Conservation (phyloP, 2,797 vertebrate genomes). For the Decapterus maruadsi region DNA sequence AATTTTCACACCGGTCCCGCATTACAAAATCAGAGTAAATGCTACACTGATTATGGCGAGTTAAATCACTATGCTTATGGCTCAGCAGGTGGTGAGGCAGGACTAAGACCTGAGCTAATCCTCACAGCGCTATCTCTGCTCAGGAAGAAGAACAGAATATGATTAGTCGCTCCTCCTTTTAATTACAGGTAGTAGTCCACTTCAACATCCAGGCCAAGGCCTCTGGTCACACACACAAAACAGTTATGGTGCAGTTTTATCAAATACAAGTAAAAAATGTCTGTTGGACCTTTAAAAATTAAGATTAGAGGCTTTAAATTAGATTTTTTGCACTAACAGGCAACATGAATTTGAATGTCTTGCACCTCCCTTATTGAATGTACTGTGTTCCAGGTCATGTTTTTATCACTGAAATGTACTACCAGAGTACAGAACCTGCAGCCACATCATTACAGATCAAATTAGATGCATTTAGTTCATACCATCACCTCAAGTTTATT, state of each 20-base stretch:
- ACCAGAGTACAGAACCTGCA: not conserved
- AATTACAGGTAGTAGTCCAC: conserved; percentile 37
- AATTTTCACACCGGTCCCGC: conserved; percentile 19
- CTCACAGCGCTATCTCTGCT: conserved; percentile 31
- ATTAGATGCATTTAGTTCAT: not conserved
- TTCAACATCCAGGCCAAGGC: not conserved
- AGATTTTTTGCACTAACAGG: not conserved
- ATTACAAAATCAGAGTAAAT: conserved; percentile 56
- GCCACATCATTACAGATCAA: not conserved
- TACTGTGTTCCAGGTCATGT: not conserved
- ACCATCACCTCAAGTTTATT: conserved; percentile 10
- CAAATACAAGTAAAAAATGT: not conserved
- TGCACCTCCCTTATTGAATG: not conserved
- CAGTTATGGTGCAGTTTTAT: too few relatives aligned
- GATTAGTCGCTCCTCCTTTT: conserved; percentile 39
- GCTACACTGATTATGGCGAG: conserved; percentile 53
- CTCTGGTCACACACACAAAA: not conserved
- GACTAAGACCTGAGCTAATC: conserved; percentile 68
- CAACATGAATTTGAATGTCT: not conserved
- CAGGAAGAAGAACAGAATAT: conserved; percentile 24
- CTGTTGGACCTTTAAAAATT: not conserved
- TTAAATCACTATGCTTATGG: conserved; percentile 54
- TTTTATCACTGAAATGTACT: not conserved
- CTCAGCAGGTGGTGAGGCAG: conserved; percentile 60
- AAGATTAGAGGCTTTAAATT: not conserved